These are phyloP conservation scores for Leucoraja erinaceus DNA, from an alignment of 2,113 vertebrate genomes.

Conservation along the genomic window DNA sequence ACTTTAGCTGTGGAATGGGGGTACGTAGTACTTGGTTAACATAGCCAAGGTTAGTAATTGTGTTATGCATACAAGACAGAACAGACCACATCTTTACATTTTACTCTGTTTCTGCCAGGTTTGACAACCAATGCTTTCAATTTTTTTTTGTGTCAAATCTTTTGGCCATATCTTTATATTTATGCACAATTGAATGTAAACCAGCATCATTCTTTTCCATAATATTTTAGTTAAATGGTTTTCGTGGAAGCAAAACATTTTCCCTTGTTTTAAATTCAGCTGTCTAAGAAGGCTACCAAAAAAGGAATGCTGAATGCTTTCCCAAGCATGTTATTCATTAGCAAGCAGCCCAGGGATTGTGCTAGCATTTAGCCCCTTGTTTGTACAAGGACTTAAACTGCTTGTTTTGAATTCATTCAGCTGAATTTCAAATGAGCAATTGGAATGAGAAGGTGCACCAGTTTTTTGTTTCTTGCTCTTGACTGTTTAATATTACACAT, in stretches of 20 bases:
- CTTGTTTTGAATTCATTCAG: slow-evolving; percentile 29
- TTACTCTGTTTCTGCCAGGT: neutral
- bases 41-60: neutral
- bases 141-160: neutral
- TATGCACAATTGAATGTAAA: neutral
- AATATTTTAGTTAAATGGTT: slow-evolving; percentile 14
- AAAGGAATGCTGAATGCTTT: slow-evolving; percentile 25
- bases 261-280: slow-evolving; percentile 24
- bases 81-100: neutral
- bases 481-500: neutral
- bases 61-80: neutral
- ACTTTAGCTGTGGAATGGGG: neutral
- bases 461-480: neutral
- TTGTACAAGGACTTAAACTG: slow-evolving; percentile 29
- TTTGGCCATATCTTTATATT: slow-evolving; percentile 8
- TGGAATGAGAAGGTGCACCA: slow-evolving; percentile 13
- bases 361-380: slow-evolving; percentile 19
- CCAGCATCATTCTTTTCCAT: neutral
- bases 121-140: neutral
- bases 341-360: neutral
- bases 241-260: slow-evolving; percentile 16
- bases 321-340: slow-evolving; percentile 28
- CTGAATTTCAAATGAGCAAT: slow-evolving; percentile 27
- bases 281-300: neutral
- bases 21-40: neutral